Percentiles rank a stretch among this genome's conserved stretches.
Conservation (phyloP, 2,797 vertebrate genomes). For the Gadopsis bispinosus region DNA sequence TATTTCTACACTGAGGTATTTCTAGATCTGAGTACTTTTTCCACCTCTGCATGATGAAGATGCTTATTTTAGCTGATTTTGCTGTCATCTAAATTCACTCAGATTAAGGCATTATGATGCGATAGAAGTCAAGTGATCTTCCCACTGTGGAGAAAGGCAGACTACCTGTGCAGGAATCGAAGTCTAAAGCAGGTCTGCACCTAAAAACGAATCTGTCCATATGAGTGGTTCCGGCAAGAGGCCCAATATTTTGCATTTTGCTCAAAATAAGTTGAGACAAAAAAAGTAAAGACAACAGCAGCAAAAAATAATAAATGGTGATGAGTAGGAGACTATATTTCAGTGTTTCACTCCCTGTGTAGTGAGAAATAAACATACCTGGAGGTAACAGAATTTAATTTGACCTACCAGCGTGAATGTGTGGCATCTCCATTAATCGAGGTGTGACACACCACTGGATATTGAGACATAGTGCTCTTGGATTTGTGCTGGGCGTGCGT, state of each 20-base stretch:
- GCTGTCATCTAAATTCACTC: background rate
- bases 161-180: background rate
- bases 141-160: background rate
- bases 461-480: constrained; percentile 1
- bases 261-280: background rate
- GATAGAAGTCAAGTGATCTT: background rate
- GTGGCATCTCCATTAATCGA: constrained; percentile 27
- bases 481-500: background rate
- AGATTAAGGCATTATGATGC: background rate
- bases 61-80: too few relatives aligned
- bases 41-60: background rate
- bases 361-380: constrained; percentile 11
- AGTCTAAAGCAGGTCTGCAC: too few relatives aligned
- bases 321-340: constrained; percentile 13
- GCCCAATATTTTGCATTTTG: background rate
- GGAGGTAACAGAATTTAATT: constrained; percentile 44
- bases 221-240: background rate
- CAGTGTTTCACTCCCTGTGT: constrained; percentile 30
- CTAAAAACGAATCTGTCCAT: background rate
- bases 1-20: background rate
- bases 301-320: background rate
- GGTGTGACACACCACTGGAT: constrained; percentile 8
- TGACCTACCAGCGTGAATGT: constrained; percentile 43
- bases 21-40: background rate
- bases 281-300: background rate